Evolutionary conservation across 2,797 vertebrate species (phyloP), one percentile per base, ranked within the genome.

Genomic region (Nyctalus aviator): DNA sequence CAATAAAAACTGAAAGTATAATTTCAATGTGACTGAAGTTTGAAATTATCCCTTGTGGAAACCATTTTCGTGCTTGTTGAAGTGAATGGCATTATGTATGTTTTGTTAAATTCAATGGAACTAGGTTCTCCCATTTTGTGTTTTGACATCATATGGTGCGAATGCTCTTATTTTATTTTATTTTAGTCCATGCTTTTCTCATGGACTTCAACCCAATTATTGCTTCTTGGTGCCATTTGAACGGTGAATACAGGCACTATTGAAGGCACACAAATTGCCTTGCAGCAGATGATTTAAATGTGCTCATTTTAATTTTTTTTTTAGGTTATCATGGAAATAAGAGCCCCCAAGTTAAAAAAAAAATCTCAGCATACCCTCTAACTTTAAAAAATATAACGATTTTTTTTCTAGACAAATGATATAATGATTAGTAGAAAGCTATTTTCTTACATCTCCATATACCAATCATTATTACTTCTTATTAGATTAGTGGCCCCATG

Each of bases 381-480:
- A 35, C n/a, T 78, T 85, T 83, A 68, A 23, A 94, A 87, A 91
- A 46, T 46, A 82, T n/a, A n/a, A n/a, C 41, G 6, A 79, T 73
- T 83, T 68, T 27, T 27, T 87, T 48, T 79, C n/a, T 76, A 55
- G 64, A 73, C 30, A 84, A 79, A 72, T 88, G 12, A 68, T 77
- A 83, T 4, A 66, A n/a, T 7, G 11, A 71, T 85, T 81, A 76
- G 71, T 72, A 66, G n/a, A 87, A 90, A 81, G 69, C 79, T 59
- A 41, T 50, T 96, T 75, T 64, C 66, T 77, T 77, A 57, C 21
- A 23, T 88, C 23, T 84, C 12, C 10, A 18, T 75, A 27, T 8
- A 85, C 32, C n/a, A 62, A 32, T 79, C 4, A 44, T 55, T 71
- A 18, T 5, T 79, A 87, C 10, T 44, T 35, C 32, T 78, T 50